Evolutionary conservation across 2,797 vertebrate species (phyloP), one percentile per base, ranked within the genome.

Genomic region (Siniperca scherzeri): DNA sequence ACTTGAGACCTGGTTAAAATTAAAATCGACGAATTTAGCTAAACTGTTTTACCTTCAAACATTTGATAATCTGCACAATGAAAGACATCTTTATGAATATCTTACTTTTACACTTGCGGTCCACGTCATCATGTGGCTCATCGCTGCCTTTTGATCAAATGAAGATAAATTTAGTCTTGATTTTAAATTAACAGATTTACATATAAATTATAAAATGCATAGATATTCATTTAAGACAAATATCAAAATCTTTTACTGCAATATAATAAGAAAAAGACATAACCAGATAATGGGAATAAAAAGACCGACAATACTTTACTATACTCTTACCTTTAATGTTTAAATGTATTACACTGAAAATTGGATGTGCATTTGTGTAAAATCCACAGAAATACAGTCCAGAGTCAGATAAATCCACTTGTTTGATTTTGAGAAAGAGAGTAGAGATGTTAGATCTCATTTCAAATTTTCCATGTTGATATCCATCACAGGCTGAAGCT

Each of bases 381-480:
- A 75, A 60, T 36, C 80, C 88, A 78, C 88, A 91, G 75, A 74
- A 87, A 71, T 86, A 91, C 22, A 75, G n/a, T 11, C 88, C 90
- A 69, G 88, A 76, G 69, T 91, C 81, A 25, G 65, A 80, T 9
- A 12, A 8, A 22, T 44, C 21, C 33, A 79, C 59, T 2, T 8
- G 0, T 22, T 46, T 52, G 27, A 83, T 70, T 4, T 7, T 70
- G 14, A 89, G 74, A 71, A 79, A 78, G 52, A 89, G 0, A 38
- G 40, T 17, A 67, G 81, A 53, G 38, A 21, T 48, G 44, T 80
- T 75, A 17, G 56, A 19, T 3, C 19, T 70, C 70, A 73, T 74
- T 16, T 72, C 2, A 36, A 76, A 66, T 25, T 40, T 64, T 9
- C 19, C 56, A 9, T 73, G 21, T 59, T 62, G 0, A 75, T 74